These are phyloP conservation scores for Drosophila pruinosa DNA, from an alignment of 1,140 invertebrate genomes.

Conservation along the genomic window DNA sequence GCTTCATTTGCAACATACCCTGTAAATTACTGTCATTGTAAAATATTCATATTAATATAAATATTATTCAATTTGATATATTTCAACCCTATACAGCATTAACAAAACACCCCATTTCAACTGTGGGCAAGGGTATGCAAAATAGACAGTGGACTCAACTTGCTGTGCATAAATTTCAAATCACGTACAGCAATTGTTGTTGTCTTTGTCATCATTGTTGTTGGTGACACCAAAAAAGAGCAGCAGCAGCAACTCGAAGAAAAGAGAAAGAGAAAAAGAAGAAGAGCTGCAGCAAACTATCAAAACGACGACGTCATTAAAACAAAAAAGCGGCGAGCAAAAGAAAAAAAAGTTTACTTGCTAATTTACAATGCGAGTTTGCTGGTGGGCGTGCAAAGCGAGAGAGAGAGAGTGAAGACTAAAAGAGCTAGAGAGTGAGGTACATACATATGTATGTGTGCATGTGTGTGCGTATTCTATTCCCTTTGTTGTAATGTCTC, in stretches of 20 bases:
- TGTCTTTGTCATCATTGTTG: slow-evolving; percentile 22
- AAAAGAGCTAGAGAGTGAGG: slow-evolving; percentile 3
- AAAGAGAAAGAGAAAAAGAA: slow-evolving; percentile 21
- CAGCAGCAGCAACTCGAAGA: slow-evolving; percentile 47
- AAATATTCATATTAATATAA: too few relatives aligned
- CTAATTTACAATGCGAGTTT: slow-evolving; percentile 68
- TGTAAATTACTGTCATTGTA: background rate
- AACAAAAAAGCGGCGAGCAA: slow-evolving; percentile 63
- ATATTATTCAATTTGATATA: too few relatives aligned
- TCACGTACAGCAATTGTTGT: slow-evolving; percentile 66
- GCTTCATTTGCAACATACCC: background rate
- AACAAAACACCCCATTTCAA: background rate
- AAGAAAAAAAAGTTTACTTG: slow-evolving; percentile 40
- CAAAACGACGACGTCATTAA: slow-evolving; percentile 47
- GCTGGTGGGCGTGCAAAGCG: slow-evolving; percentile 32
- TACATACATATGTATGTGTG: background rate
- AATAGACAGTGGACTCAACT: slow-evolving; percentile 51
- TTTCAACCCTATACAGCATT: too few relatives aligned
- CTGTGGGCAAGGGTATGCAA: slow-evolving; percentile 3
- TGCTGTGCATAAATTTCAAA: slow-evolving; percentile 75
- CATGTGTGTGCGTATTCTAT: slow-evolving; percentile 5
- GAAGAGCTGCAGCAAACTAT: slow-evolving; percentile 21
- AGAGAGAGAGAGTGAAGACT: background rate
- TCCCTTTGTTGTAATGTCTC: slow-evolving; percentile 32
- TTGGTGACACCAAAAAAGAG: slow-evolving; percentile 61